These are phyloP conservation scores for Pantherophis alleghaniensis DNA, from an alignment of 2,797 vertebrate genomes.

Conservation along the genomic window DNA sequence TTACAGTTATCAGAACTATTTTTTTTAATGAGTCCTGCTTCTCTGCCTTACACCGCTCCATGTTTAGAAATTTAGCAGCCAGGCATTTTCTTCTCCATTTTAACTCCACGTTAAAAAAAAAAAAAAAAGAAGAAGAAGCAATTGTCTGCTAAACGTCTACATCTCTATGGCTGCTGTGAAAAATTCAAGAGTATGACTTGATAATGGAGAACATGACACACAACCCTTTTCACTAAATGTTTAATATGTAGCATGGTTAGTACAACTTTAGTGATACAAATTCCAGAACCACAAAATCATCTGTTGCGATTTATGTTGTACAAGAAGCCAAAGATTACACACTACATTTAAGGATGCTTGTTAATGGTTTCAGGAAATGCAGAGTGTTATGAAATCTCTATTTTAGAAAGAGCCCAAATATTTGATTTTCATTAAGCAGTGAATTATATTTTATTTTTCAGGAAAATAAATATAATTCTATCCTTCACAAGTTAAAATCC, in stretches of 20 bases:
- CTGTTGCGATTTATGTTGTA: neutral
- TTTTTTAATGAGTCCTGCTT: neutral
- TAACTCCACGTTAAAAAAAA: neutral
- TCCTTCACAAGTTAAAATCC: neutral
- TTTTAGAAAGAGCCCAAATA: neutral
- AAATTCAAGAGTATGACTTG: neutral
- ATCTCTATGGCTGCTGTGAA: neutral
- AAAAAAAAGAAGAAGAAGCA: too few species aligned
- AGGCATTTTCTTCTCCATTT: neutral
- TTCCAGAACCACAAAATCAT: neutral
- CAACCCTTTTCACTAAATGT: neutral
- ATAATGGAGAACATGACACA: neutral
- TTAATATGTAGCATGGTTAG: neutral
- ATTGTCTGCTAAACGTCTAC: neutral
- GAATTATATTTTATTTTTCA: neutral
- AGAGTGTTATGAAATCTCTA: neutral
- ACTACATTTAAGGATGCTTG: neutral
- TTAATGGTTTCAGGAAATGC: neutral
- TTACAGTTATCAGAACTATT: neutral
- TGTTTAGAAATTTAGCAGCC: neutral
- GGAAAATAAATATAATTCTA: neutral
- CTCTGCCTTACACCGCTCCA: neutral
- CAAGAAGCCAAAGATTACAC: neutral
- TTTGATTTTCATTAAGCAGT: neutral
- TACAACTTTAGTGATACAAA: neutral